Percentiles rank a stretch among this genome's conserved stretches.
Conservation (phyloP, 2,113 vertebrate genomes). For the Nibea coibor region DNA sequence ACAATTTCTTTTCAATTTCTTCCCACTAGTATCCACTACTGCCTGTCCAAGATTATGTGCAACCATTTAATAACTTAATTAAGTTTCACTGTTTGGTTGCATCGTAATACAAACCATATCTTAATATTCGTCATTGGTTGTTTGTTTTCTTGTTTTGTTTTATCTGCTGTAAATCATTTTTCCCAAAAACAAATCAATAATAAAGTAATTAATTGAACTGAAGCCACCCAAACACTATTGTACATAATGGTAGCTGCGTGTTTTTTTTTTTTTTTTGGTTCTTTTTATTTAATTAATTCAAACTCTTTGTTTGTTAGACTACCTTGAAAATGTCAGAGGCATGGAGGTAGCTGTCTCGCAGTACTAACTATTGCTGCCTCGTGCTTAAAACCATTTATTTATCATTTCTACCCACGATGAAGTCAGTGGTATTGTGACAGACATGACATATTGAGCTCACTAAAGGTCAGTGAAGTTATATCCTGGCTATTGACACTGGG, state of each 20-base stretch:
- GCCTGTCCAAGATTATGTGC: neutral
- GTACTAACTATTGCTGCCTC: neutral
- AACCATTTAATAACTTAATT: neutral
- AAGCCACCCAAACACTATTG: neutral
- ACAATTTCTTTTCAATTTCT: slow-evolving; percentile 3
- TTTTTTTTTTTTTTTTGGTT: too few relatives aligned
- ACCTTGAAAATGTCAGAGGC: neutral
- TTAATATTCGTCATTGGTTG: neutral
- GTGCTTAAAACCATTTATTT: neutral
- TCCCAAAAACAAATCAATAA: neutral
- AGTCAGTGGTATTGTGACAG: neutral
- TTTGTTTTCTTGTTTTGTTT: neutral
- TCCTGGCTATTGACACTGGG: slow-evolving; percentile 11
- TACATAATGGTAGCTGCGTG: neutral
- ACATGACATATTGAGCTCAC: slow-evolving; percentile 11
- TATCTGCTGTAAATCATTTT: neutral
- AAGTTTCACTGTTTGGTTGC: neutral
- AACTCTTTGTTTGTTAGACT: too few relatives aligned
- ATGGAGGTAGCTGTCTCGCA: neutral
- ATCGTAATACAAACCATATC: neutral
- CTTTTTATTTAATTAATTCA: too few relatives aligned
- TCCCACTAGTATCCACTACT: neutral
- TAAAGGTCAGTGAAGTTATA: slow-evolving; percentile 33
- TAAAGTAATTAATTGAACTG: neutral
- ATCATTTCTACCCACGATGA: neutral